Conservation (phyloP, 2,797 vertebrate species). For the Channallabes apus region DNA sequence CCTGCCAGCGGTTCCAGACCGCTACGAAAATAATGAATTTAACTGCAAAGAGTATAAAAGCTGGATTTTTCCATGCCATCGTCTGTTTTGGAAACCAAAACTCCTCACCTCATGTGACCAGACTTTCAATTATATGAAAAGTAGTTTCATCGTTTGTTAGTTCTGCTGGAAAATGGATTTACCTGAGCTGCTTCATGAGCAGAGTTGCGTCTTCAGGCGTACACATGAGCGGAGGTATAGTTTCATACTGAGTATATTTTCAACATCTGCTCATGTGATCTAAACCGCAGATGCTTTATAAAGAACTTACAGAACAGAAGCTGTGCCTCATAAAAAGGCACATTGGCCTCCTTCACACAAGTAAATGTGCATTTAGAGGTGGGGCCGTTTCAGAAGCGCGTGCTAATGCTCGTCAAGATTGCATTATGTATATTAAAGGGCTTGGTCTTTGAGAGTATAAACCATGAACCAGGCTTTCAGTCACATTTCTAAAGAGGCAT, state of each 20-base stretch:
- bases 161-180: slow-evolving; percentile 30
- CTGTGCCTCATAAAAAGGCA: slow-evolving; percentile 16
- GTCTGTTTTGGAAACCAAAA: slow-evolving; percentile 29
- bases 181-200: slow-evolving; percentile 34
- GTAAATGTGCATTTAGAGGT: slow-evolving; percentile 28
- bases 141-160: slow-evolving; percentile 34
- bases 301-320: slow-evolving; percentile 35
- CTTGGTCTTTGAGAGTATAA: slow-evolving; percentile 14
- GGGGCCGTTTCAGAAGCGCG: slow-evolving; percentile 10
- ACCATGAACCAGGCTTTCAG: slow-evolving; percentile 15
- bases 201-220: background rate
- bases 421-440: slow-evolving; percentile 21
- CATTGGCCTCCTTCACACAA: slow-evolving; percentile 12
- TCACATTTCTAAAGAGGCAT: background rate
- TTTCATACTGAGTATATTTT: slow-evolving; percentile 39
- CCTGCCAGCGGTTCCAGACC: slow-evolving; percentile 37
- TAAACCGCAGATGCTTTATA: slow-evolving; percentile 46
- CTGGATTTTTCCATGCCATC: slow-evolving; percentile 40
- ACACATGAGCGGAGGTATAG: slow-evolving; percentile 11
- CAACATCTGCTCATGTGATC: slow-evolving; percentile 43
- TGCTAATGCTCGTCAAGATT: slow-evolving; percentile 14
- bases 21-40: slow-evolving; percentile 46
- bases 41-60: slow-evolving; percentile 38
- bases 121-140: slow-evolving; percentile 38
- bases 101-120: slow-evolving; percentile 31